Base-by-base conservation (phyloP, 2,797 vertebrate genomes). In the Gallinago solitaria region DNA sequence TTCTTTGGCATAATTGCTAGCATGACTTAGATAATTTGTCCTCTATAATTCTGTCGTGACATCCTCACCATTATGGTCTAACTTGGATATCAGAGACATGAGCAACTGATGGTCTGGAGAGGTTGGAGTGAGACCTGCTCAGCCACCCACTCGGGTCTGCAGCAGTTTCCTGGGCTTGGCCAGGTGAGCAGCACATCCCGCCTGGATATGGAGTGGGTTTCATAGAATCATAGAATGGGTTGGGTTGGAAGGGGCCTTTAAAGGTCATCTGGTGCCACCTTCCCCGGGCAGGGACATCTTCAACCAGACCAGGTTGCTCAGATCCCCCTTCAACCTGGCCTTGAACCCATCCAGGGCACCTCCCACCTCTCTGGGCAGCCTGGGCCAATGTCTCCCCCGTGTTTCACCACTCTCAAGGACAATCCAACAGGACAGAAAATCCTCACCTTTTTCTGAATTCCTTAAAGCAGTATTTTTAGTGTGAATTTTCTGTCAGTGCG, bases 131-230 rank as follows among this genome's bases (percentile, higher is more conserved):
- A 59, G 51, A 43, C 39, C 57, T 71, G 45, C 50, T n/a, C 21
- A 90, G 32, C 6, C 60, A 68, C 41, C 32, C 27, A 5, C 30
- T 47, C 4, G 5, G 20, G 30, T 14, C 24, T 1, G 0, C 0
- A 53, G 25, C 25, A 37, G 27, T 10, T 83, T 41, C 56, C 48
- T 65, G 71, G 64, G n/a, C 51, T 77, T 45, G 48, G 23, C 16
- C 35, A 48, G 51, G 16, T 21, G 27, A 41, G 53, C 45, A 90
- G 28, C 76, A 86, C 45, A 51, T 28, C 37, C 59, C 70, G 21
- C 71, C 81, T 64, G 53, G 13, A 59, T n/a, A n/a, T 6, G 23
- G 63, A 83, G 32, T 0, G 6, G 19, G 70, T 53, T 65, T 59
- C 39, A 61, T 16, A 43, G 28, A 64, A 16, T 10, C 60, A 41